These are phyloP conservation scores for Ridgeia piscesae DNA, from an alignment of 1,140 invertebrate genomes.

Conservation along the genomic window DNA sequence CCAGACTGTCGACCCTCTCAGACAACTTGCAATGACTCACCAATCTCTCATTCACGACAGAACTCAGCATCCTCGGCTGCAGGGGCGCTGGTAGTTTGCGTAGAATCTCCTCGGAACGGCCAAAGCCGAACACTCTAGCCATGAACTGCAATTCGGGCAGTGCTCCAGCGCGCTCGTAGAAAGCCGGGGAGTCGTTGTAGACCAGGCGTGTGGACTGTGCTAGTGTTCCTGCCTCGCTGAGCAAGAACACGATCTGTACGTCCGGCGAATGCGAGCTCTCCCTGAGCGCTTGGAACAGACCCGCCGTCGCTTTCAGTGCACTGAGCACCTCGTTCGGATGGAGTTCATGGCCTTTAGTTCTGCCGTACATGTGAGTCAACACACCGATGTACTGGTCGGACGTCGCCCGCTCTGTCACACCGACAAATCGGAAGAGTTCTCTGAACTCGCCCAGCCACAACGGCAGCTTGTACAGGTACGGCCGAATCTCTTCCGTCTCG, in stretches of 20 bases:
- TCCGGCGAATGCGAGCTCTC: too few species aligned
- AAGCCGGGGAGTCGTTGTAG: slow-evolving; percentile 33
- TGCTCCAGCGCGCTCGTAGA: slow-evolving; percentile 21
- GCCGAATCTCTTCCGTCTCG: slow-evolving; percentile 34
- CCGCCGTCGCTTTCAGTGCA: slow-evolving; percentile 35
- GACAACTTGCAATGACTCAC: slow-evolving; percentile 20
- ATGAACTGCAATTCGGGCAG: slow-evolving; percentile 28
- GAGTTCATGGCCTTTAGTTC: slow-evolving; percentile 31
- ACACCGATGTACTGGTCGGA: slow-evolving; percentile 35
- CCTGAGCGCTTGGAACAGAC: slow-evolving; percentile 29
- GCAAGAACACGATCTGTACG: too few species aligned
- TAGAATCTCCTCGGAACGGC: slow-evolving; percentile 21
- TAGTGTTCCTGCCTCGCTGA: not conserved
- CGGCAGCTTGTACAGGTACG: slow-evolving; percentile 36
- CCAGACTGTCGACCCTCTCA: slow-evolving; percentile 4
- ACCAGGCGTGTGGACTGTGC: slow-evolving; percentile 9
- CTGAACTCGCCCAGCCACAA: slow-evolving; percentile 34
- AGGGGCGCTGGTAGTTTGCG: slow-evolving; percentile 30
- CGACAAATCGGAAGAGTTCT: slow-evolving; percentile 38
- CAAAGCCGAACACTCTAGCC: slow-evolving; percentile 28
- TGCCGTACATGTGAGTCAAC: slow-evolving; percentile 23
- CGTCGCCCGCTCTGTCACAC: slow-evolving; percentile 29
- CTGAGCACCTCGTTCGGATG: slow-evolving; percentile 35
- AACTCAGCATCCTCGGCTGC: slow-evolving; percentile 33
- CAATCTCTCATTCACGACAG: slow-evolving; percentile 35